phyloP scores from a whole-genome alignment of 2,113 vertebrate genomes.

The Ochotona curzoniae region DNA sequence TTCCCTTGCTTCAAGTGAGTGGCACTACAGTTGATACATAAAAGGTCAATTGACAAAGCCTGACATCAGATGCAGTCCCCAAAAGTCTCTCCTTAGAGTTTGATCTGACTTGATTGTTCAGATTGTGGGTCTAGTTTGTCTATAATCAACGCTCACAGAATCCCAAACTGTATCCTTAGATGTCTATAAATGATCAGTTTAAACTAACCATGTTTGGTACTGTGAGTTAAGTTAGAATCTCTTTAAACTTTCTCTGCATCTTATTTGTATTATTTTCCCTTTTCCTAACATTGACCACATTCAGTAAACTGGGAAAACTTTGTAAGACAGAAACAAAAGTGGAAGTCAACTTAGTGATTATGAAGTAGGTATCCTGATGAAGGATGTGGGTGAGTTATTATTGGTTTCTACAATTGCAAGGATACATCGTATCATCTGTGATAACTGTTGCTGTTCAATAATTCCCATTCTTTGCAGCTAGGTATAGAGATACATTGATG shows the following conservation, averaged over 20 bases:
- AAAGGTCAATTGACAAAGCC: neutral
- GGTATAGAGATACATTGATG: neutral
- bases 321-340: slow-evolving; percentile 10
- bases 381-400: neutral
- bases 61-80: neutral
- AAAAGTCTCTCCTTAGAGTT: neutral
- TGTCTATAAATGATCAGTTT: slow-evolving; percentile 27
- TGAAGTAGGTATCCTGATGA: neutral
- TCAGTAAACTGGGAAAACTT: neutral
- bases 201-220: neutral
- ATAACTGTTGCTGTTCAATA: neutral
- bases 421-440: neutral
- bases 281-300: neutral
- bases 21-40: neutral
- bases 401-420: neutral
- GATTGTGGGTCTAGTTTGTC: neutral
- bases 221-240: neutral
- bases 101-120: slow-evolving; percentile 40
- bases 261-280: neutral
- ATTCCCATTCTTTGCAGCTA: neutral
- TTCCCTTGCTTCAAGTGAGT: neutral
- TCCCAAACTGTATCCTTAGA: neutral
- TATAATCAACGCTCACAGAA: slow-evolving; percentile 27
- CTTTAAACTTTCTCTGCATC: neutral
- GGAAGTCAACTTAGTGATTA: neutral